Percentiles rank a stretch among this genome's conserved stretches.
phyloP scores from a whole-genome alignment of 2,888 invertebrate genomes.

The Scrobipalpa costella region DNA sequence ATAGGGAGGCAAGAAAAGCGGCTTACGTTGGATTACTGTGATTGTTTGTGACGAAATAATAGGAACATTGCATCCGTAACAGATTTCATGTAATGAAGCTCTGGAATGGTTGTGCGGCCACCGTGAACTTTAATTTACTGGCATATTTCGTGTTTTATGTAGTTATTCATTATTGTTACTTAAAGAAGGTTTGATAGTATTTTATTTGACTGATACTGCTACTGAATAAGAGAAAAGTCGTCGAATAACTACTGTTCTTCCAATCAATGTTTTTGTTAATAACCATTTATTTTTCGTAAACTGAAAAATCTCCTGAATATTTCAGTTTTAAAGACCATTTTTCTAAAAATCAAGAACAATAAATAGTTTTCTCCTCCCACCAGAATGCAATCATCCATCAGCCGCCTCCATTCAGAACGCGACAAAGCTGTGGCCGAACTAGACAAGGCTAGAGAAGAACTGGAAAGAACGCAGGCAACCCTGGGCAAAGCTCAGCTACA shows the following conservation, averaged over 20 bases:
- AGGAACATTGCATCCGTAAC: neutral
- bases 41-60: constrained; percentile 2
- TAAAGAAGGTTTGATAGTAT: no score
- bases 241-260: no score
- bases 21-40: neutral
- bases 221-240: no score
- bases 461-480: constrained; percentile 93
- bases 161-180: no score
- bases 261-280: no score
- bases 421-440: constrained; percentile 92
- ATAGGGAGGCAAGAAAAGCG: neutral
- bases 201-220: no score
- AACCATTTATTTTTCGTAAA: no score
- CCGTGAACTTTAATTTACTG: neutral
- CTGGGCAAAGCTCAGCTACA: constrained; percentile 95
- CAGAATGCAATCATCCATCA: constrained; percentile 89
- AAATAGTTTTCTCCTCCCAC: neutral
- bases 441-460: constrained; percentile 93
- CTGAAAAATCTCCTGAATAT: no score
- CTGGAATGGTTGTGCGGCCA: neutral
- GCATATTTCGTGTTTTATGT: neutral
- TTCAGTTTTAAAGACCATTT: no score
- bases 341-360: no score
- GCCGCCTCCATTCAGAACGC: constrained; percentile 92
- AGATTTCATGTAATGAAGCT: neutral